Evolutionary conservation across 2,888 invertebrate species (phyloP).

Genomic region (Plagodis dolabraria): DNA sequence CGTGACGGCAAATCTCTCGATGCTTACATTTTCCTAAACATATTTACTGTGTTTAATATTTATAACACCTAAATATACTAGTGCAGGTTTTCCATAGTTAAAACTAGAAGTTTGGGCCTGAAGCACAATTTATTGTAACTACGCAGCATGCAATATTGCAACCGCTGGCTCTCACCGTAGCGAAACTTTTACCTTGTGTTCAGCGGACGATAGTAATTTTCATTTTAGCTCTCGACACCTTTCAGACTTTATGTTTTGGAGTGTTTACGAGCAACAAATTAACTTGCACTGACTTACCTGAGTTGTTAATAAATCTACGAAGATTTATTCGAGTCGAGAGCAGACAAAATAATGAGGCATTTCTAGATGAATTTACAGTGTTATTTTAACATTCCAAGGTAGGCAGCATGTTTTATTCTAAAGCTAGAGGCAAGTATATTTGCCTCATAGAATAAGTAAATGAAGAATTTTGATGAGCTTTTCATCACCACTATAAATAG

Average conservation of each 20-base stretch:
- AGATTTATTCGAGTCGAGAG: slow-evolving; percentile 24
- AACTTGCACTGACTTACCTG: slow-evolving; percentile 26
- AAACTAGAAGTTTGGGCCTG: slow-evolving; percentile 33
- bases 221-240: slow-evolving; percentile 28
- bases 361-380: slow-evolving; percentile 19
- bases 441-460: no score
- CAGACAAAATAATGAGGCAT: slow-evolving; percentile 23
- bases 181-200: slow-evolving; percentile 31
- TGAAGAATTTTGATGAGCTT: no score
- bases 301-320: slow-evolving; percentile 25
- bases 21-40: slow-evolving; percentile 23
- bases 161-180: slow-evolving; percentile 29
- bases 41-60: slow-evolving; percentile 26
- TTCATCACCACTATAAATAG: no score
- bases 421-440: no score
- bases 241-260: slow-evolving; percentile 24
- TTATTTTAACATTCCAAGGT: slow-evolving; percentile 11
- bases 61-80: no score
- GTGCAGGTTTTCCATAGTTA: slow-evolving; percentile 19
- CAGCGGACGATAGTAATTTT: slow-evolving; percentile 22
- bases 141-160: slow-evolving; percentile 40
- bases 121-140: slow-evolving; percentile 38
- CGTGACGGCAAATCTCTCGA: slow-evolving; percentile 20
- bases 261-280: slow-evolving; percentile 31
- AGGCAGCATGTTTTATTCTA: neutral